Evolutionary conservation across 2,797 vertebrate species (phyloP).

Genomic region (Catharus ustulatus): DNA sequence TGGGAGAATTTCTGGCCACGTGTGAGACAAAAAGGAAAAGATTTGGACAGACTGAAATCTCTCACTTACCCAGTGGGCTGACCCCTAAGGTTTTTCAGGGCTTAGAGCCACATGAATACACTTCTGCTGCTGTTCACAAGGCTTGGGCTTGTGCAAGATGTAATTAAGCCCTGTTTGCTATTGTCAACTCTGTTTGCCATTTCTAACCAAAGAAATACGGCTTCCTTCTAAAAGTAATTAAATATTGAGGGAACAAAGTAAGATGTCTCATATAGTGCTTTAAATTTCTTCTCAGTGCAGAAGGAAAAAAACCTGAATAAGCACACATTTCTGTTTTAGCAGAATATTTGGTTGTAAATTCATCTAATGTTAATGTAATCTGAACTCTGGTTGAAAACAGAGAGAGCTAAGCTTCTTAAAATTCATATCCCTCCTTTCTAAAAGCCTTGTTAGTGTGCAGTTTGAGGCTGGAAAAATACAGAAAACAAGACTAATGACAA

Average conservation of each 20-base stretch:
- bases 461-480: constrained; percentile 54
- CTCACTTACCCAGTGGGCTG: not conserved
- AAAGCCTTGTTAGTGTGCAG: constrained; percentile 69
- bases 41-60: not conserved
- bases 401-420: constrained; percentile 63
- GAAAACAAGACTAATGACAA: constrained; percentile 71
- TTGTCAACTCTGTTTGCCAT: constrained; percentile 26
- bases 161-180: constrained; percentile 31
- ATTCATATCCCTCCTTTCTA: constrained; percentile 65
- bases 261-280: constrained; percentile 21
- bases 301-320: constrained; percentile 1
- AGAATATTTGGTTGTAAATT: constrained; percentile 63
- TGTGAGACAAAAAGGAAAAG: not conserved
- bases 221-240: constrained; percentile 55
- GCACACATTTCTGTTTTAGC: constrained; percentile 41
- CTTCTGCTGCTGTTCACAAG: not conserved
- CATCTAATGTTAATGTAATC: constrained; percentile 58
- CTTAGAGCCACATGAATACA: not conserved
- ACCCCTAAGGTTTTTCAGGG: not conserved
- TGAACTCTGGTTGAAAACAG: constrained; percentile 65
- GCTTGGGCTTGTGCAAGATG: not conserved
- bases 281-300: constrained; percentile 12
- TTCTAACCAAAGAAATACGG: constrained; percentile 29
- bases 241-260: constrained; percentile 56
- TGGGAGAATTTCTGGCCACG: not conserved